phyloP scores from a whole-genome alignment of 2,888 invertebrate genomes.

The Punctoribates punctum region DNA sequence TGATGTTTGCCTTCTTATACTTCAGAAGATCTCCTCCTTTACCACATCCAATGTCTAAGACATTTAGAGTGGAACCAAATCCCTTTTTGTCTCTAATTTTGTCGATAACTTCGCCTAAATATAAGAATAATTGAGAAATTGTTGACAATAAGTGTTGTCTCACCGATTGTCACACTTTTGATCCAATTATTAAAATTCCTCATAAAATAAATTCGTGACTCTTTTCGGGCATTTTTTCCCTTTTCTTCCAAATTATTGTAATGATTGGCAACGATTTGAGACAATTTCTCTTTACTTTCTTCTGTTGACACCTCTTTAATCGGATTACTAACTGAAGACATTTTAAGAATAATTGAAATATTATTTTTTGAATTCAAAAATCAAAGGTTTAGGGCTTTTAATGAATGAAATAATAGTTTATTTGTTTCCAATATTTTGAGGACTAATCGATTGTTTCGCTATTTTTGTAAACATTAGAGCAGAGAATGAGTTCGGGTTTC shows the following conservation, averaged over 20 bases:
- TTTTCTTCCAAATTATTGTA: constrained; percentile 85
- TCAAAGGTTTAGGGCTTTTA: not conserved
- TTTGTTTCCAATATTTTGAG: no score
- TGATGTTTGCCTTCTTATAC: constrained; percentile 73
- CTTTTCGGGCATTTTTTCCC: constrained; percentile 71
- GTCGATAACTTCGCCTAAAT: constrained; percentile 65
- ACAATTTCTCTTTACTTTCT: not conserved
- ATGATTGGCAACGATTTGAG: constrained; percentile 65
- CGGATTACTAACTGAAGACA: not conserved
- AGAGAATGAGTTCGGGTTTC: no score
- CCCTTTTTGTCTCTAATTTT: constrained; percentile 63
- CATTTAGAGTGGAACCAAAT: constrained; percentile 53
- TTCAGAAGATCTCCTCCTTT: constrained; percentile 98
- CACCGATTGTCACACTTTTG: constrained; percentile 89
- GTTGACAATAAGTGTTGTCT: constrained; percentile 52
- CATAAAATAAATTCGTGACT: constrained; percentile 86
- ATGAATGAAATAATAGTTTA: no score
- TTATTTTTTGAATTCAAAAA: not conserved
- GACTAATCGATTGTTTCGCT: no score
- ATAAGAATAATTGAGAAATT: constrained; percentile 8
- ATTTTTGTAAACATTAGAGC: no score
- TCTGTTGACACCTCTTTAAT: not conserved
- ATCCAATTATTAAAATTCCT: constrained; percentile 99
- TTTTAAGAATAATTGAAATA: not conserved
- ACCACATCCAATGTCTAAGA: constrained; percentile 93